phyloP scores from a whole-genome alignment of 2,888 invertebrate genomes.

The Phaonia tiefii region DNA sequence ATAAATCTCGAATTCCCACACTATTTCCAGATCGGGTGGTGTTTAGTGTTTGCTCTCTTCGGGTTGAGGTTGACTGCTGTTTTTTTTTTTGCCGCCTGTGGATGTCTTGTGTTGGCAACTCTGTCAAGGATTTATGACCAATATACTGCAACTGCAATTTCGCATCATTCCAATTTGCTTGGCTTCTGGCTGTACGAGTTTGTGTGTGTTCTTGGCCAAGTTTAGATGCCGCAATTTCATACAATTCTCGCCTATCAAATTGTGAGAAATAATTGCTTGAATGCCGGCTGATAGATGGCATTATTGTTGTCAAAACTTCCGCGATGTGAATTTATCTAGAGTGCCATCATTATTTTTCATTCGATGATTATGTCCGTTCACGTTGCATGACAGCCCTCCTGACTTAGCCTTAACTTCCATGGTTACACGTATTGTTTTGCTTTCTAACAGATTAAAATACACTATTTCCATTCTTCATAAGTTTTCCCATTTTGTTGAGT shows the following conservation, averaged over 20 bases:
- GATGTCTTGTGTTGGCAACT: slow-evolving; percentile 56
- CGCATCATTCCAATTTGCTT: slow-evolving; percentile 58
- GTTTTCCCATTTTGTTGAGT: slow-evolving; percentile 19
- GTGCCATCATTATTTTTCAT: slow-evolving; percentile 29
- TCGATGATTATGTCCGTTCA: too few relatives aligned
- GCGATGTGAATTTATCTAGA: slow-evolving; percentile 62
- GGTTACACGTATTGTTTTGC: not conserved
- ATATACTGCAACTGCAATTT: slow-evolving; percentile 59
- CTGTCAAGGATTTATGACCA: slow-evolving; percentile 63
- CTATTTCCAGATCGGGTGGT: not conserved
- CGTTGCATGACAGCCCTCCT: slow-evolving; percentile 20
- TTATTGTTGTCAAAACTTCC: slow-evolving; percentile 59
- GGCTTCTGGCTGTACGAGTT: slow-evolving; percentile 23
- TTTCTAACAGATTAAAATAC: not conserved
- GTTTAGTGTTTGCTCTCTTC: slow-evolving; percentile 39
- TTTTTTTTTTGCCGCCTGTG: slow-evolving; percentile 19
- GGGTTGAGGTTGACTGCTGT: not conserved
- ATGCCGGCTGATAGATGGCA: slow-evolving; percentile 72
- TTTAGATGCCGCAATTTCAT: slow-evolving; percentile 56
- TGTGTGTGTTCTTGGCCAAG: slow-evolving; percentile 40
- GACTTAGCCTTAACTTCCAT: slow-evolving; percentile 13
- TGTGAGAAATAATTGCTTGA: slow-evolving; percentile 66
- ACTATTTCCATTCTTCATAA: slow-evolving; percentile 11
- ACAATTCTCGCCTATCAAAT: slow-evolving; percentile 61
- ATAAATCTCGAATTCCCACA: slow-evolving; percentile 51